Evolutionary conservation across 2,113 vertebrate genomes (phyloP).

Genomic region (Mugil cephalus): DNA sequence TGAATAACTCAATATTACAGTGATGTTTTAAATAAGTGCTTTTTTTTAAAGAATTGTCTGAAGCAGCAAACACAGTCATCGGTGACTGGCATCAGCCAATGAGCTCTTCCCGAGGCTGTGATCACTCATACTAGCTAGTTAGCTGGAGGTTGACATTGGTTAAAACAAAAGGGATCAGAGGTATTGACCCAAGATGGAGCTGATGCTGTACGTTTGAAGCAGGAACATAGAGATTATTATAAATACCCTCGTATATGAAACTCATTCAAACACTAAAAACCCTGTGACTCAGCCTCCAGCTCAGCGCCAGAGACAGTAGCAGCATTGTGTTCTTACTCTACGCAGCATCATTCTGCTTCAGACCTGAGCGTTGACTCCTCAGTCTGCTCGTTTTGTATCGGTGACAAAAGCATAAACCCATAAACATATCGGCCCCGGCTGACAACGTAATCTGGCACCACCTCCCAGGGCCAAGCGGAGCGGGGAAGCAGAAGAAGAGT

Average conservation of each 20-base stretch:
- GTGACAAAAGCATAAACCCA: conserved; percentile 64
- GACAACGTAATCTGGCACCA: conserved; percentile 69
- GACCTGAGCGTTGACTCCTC: conserved; percentile 5
- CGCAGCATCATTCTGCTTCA: conserved; percentile 29
- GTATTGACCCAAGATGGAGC: background rate
- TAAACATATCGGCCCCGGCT: conserved; percentile 61
- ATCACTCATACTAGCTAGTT: no score
- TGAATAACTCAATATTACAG: no score
- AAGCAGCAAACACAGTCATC: no score
- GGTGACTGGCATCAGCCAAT: no score
- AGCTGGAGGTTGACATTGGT: no score
- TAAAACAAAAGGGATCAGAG: no score
- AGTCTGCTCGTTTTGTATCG: conserved; percentile 51
- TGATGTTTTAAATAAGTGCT: no score
- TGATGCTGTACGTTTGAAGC: background rate
- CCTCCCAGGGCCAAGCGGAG: conserved; percentile 38
- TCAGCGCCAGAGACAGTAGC: background rate
- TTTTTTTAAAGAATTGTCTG: no score
- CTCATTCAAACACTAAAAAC: conserved; percentile 6
- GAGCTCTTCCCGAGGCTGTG: no score
- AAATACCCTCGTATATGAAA: background rate
- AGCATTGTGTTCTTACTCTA: background rate
- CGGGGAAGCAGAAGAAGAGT: conserved; percentile 29
- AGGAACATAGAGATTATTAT: conserved; percentile 17
- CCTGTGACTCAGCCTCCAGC: conserved; percentile 2